Evolutionary conservation across 2,113 vertebrate genomes (phyloP).

Genomic region (Corythornis cristatus): DNA sequence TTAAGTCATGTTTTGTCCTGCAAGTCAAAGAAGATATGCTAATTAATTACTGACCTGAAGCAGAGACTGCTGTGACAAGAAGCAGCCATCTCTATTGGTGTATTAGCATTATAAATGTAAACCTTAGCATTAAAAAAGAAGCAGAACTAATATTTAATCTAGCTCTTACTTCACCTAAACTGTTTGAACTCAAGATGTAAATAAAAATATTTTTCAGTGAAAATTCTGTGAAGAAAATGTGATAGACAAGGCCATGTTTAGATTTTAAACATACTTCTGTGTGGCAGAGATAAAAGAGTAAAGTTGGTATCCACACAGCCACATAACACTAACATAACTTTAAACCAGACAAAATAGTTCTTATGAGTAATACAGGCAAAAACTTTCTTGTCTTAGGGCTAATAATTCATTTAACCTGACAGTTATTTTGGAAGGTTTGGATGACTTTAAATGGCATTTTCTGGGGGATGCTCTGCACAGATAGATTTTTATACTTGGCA

Average conservation of each 20-base stretch:
- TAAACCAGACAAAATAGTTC: not conserved
- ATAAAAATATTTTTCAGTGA: not conserved
- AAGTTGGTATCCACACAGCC: not conserved
- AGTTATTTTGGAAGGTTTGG: not conserved
- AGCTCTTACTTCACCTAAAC: not conserved
- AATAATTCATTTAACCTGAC: slow-evolving; percentile 31
- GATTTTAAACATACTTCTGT: not conserved
- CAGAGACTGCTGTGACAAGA: not conserved
- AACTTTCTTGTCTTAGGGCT: slow-evolving; percentile 13
- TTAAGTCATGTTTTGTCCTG: not conserved
- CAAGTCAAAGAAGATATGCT: not conserved
- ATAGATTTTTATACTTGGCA: not conserved
- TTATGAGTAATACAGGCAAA: not conserved
- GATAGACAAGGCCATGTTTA: not conserved
- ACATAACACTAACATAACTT: not conserved
- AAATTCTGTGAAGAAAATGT: not conserved
- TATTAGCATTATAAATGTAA: not conserved
- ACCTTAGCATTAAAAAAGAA: not conserved
- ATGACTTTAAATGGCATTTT: not conserved
- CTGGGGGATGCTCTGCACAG: slow-evolving; percentile 11
- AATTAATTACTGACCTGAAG: not conserved
- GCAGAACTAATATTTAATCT: not conserved
- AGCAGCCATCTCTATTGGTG: not conserved
- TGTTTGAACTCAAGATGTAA: not conserved
- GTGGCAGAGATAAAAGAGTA: not conserved